Percentiles rank a stretch among this genome's conserved stretches.
Conservation (phyloP, 2,888 invertebrate genomes). For the Coelinius sp. region DNA sequence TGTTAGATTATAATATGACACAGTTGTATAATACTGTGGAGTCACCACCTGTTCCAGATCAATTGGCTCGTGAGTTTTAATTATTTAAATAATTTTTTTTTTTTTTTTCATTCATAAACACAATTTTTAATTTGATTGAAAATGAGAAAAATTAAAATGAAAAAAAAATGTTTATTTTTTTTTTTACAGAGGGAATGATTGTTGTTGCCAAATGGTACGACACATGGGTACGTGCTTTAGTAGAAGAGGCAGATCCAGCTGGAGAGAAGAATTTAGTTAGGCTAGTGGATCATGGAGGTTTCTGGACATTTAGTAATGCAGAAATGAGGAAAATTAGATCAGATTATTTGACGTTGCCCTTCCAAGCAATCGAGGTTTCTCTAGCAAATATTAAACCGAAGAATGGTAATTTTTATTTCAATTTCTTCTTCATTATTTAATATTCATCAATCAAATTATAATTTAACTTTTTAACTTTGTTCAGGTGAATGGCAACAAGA, state of each 20-base stretch:
- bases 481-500: conserved; percentile 81
- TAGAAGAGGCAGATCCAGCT: conserved; percentile 74
- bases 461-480: conserved; percentile 70
- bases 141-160: too few relatives aligned
- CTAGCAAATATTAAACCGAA: conserved; percentile 90
- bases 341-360: conserved; percentile 94
- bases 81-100: conserved; percentile 27
- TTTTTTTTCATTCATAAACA: not conserved
- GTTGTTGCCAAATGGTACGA: conserved; percentile 88
- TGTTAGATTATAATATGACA: conserved; percentile 87
- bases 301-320: conserved; percentile 82
- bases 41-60: conserved; percentile 85
- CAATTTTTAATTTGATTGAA: too few relatives aligned
- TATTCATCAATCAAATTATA: too few relatives aligned
- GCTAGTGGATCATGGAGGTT: conserved; percentile 97
- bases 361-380: conserved; percentile 97
- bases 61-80: conserved; percentile 79
- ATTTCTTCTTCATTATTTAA: not conserved
- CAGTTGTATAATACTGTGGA: conserved; percentile 84
- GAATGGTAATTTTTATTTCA: conserved; percentile 74
- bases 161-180: conserved; percentile 1
- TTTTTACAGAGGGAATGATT: conserved; percentile 82
- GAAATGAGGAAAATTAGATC: conserved; percentile 92
- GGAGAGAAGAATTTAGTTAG: conserved; percentile 84
- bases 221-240: conserved; percentile 78